phyloP scores from a whole-genome alignment of 2,113 vertebrate genomes.

The Eonycteris spelaea region DNA sequence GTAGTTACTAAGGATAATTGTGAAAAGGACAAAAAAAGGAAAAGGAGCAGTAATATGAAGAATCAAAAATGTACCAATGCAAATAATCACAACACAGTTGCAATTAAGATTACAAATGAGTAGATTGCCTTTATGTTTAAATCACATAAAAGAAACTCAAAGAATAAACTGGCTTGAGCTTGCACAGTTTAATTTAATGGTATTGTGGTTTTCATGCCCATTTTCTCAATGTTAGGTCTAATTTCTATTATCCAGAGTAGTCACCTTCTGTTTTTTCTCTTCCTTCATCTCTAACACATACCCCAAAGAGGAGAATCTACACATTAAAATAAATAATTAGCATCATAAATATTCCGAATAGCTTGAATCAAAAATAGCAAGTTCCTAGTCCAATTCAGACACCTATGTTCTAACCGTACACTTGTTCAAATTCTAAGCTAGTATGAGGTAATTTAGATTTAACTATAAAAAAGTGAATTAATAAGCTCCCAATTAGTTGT shows the following conservation, averaged over 20 bases:
- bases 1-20: neutral
- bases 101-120: neutral
- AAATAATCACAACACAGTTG: neutral
- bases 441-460: neutral
- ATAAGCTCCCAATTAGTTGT: neutral
- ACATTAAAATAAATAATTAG: conserved; percentile 35
- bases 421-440: conserved; percentile 6
- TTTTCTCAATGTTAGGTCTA: neutral
- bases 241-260: neutral
- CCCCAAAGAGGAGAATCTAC: conserved; percentile 31
- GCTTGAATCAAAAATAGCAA: conserved; percentile 13
- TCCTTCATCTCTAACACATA: conserved; percentile 47
- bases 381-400: neutral
- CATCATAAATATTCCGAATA: conserved; percentile 12
- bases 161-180: neutral
- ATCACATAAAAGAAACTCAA: neutral
- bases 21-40: neutral
- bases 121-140: neutral
- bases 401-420: neutral
- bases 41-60: neutral
- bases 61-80: neutral
- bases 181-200: neutral
- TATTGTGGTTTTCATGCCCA: neutral
- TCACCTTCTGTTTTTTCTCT: conserved; percentile 47
- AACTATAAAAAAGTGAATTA: neutral